phyloP scores from a whole-genome alignment of 2,113 vertebrate species.

The Nycticryphes semicollaris region DNA sequence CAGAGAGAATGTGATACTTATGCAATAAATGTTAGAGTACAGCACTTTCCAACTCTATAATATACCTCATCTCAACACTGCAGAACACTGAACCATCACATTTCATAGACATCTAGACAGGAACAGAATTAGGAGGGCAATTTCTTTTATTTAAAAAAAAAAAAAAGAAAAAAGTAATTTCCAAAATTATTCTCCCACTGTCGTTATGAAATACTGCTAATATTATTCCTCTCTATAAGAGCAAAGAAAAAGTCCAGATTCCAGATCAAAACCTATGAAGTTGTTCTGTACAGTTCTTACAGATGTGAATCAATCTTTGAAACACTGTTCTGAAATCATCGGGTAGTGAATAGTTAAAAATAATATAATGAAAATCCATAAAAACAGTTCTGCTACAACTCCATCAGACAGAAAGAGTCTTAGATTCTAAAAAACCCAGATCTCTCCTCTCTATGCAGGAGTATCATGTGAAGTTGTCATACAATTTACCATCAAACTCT shows the following conservation, averaged over 20 bases:
- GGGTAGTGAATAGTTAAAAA: not conserved
- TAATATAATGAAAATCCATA: not conserved
- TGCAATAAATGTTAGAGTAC: not conserved
- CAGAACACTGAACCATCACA: not conserved
- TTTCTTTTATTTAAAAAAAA: not conserved
- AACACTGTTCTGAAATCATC: not conserved
- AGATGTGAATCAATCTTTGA: not conserved
- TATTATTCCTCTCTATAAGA: not conserved
- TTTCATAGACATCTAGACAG: not conserved
- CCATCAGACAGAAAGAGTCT: not conserved
- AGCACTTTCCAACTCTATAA: not conserved
- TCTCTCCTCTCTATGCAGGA: not conserved
- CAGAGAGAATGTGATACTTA: not conserved
- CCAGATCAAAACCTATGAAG: not conserved
- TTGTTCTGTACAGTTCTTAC: not conserved
- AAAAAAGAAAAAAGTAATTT: not conserved
- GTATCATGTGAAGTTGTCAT: not conserved
- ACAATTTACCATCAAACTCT: not conserved
- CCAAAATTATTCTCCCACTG: not conserved
- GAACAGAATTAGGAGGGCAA: not conserved
- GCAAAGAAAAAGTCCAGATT: not conserved
- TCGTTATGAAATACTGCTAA: not conserved
- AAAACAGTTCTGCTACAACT: not conserved
- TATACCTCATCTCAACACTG: not conserved
- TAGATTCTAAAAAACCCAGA: not conserved